Evolutionary conservation across 2,797 vertebrate genomes (phyloP), one percentile per base, ranked within the genome.

Genomic region (Arrhamphus sclerolepis): DNA sequence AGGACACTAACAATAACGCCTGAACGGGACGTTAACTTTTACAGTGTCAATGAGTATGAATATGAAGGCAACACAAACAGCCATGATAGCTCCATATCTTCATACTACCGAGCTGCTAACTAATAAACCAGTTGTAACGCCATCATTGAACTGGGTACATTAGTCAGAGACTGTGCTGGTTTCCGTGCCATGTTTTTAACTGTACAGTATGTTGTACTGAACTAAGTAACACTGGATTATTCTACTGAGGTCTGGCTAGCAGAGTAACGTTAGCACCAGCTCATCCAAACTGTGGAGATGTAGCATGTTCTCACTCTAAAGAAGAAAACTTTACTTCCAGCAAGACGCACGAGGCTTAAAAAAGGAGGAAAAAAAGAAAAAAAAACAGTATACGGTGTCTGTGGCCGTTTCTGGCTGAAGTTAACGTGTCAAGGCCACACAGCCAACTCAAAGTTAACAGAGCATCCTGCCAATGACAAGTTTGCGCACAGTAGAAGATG

Each of bases 381-480:
- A 28, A 61, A 18, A 62, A 9, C 28, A 52, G 11, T 16, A 16
- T 24, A 22, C 10, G 19, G 13, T 2, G 19, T 16, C 13, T 46
- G 29, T 21, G 46, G n/a, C 26, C 46, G 42, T 52, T 46, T 64
- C 31, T 13, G 10, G 40, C n/a, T 62, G 9, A 59, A 65, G 46
- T 71, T 60, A 3, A 53, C 17, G 7, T 5, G 21, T 1, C 7
- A 34, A 76, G 79, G 87, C 83, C 83, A 87, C 65, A 38, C 53
- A 48, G 20, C 52, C 65, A 56, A 80, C 66, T 75, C 71, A 81
- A 89, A 87, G 78, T 86, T 87, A 74, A 81, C 82, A 31, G 80
- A 82, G 86, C 87, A 87, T 89, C 88, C 78, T 75, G 53, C 58
- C 80, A 73, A 83, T 80, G 85, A 83, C 87, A 90, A 91, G 84